Evolutionary conservation across 2,113 vertebrate species (phyloP).

Genomic region (Notothenia rossii): DNA sequence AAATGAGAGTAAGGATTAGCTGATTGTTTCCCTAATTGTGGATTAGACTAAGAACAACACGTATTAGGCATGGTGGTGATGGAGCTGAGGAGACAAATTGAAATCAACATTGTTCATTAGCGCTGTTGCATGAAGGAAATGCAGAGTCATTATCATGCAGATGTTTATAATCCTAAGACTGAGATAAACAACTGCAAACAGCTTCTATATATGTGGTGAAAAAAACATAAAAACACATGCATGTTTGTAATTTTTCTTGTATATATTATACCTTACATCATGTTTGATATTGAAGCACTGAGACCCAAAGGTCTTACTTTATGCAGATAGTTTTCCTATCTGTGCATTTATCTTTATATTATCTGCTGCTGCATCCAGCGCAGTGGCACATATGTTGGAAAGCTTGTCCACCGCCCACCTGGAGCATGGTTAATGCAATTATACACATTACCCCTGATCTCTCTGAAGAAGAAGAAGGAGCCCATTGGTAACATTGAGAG

Average conservation of each 20-base stretch:
- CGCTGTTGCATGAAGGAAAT: slow-evolving; percentile 14
- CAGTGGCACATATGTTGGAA: slow-evolving; percentile 67
- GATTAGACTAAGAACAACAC: slow-evolving; percentile 3
- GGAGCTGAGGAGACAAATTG: slow-evolving; percentile 16
- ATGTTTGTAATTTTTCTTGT: neutral
- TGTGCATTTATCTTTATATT: neutral
- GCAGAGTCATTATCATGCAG: neutral
- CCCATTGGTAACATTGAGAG: slow-evolving; percentile 53
- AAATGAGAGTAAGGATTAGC: neutral
- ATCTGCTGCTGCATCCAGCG: slow-evolving; percentile 5
- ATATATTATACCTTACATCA: neutral
- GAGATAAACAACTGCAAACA: neutral
- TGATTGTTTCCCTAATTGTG: neutral
- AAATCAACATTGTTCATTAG: slow-evolving; percentile 6
- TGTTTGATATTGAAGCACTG: neutral
- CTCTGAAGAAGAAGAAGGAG: slow-evolving; percentile 45
- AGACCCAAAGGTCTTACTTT: neutral
- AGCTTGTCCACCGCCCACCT: slow-evolving; percentile 67
- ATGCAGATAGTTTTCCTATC: neutral
- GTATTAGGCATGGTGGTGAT: slow-evolving; percentile 15
- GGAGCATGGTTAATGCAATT: slow-evolving; percentile 62
- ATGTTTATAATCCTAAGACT: neutral
- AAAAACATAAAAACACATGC: neutral
- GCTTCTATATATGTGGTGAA: neutral
- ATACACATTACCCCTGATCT: slow-evolving; percentile 50